Evolutionary conservation across 2,888 invertebrate genomes (phyloP).

Genomic region (Hyalella azteca): DNA sequence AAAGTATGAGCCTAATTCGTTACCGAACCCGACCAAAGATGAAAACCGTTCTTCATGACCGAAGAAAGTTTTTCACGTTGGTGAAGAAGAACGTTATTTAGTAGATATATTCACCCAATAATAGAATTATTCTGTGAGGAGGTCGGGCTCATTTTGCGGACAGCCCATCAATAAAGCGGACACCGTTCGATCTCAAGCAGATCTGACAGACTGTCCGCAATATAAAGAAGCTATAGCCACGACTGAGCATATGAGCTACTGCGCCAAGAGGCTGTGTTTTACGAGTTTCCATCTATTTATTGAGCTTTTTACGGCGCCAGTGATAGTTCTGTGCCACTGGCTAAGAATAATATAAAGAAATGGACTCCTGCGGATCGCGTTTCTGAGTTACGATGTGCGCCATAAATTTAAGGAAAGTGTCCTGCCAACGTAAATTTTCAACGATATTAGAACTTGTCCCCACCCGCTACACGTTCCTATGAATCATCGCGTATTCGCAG

Average conservation of each 20-base stretch:
- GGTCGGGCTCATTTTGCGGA: no score
- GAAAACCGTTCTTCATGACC: not conserved
- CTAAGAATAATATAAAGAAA: slow-evolving; percentile 27
- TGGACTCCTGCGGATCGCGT: not conserved
- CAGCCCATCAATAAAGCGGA: no score
- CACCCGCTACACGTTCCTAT: slow-evolving; percentile 14
- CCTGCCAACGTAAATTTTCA: slow-evolving; percentile 3
- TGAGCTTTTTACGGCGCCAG: slow-evolving; percentile 5
- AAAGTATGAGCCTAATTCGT: no score
- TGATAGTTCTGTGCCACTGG: slow-evolving; percentile 21
- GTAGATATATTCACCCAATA: no score
- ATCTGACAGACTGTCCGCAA: no score
- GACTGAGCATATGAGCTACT: not conserved
- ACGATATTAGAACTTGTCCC: not conserved
- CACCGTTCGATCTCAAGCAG: no score
- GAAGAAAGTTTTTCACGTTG: not conserved
- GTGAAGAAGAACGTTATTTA: no score
- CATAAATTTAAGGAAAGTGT: slow-evolving; percentile 31
- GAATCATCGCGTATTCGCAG: not conserved
- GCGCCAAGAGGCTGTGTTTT: not conserved
- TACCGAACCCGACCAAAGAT: no score
- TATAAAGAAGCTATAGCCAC: no score
- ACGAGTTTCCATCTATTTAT: slow-evolving; percentile 22
- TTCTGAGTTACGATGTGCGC: not conserved
- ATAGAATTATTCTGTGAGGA: no score